phyloP scores from a whole-genome alignment of 2,888 invertebrate species.

The Dorcus parallelipipedus region DNA sequence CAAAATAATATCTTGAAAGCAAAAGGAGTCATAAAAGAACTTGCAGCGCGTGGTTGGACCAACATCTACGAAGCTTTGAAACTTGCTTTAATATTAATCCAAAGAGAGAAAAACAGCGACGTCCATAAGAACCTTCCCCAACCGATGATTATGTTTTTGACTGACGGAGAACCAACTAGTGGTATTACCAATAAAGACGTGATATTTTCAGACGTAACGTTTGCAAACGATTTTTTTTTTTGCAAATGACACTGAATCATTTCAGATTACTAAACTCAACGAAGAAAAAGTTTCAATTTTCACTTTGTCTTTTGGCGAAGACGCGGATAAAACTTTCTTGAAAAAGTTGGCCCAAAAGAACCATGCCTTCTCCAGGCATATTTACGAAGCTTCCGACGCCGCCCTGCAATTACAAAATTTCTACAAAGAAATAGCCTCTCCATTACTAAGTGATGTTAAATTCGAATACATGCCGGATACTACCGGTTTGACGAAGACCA shows the following conservation, averaged over 20 bases:
- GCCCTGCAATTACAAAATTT: background rate
- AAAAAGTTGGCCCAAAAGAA: constrained; percentile 63
- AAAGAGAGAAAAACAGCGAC: constrained; percentile 5
- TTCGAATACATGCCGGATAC: background rate
- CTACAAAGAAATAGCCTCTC: background rate
- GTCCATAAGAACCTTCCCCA: constrained; percentile 44
- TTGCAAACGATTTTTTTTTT: constrained; percentile 34
- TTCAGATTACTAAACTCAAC: constrained; percentile 35
- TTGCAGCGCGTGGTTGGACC: constrained; percentile 60
- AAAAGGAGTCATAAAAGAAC: constrained; percentile 54
- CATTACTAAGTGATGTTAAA: background rate
- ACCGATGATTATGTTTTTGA: constrained; percentile 64
- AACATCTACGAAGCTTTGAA: constrained; percentile 65
- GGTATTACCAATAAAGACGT: constrained; percentile 54
- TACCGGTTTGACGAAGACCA: constrained; percentile 53
- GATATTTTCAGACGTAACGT: constrained; percentile 51
- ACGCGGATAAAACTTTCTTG: constrained; percentile 64
- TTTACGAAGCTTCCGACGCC: constrained; percentile 69
- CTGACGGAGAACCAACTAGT: constrained; percentile 64
- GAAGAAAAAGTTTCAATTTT: constrained; percentile 54
- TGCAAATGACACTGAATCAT: background rate
- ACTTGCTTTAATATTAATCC: constrained; percentile 47
- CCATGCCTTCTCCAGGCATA: constrained; percentile 65
- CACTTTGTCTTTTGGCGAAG: constrained; percentile 68
- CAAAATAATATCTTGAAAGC: constrained; percentile 58